A percentile compares a stretch with the other conserved stretches of the same genome.
Evolutionary conservation across 2,888 invertebrate species (phyloP).

Genomic region (Microplitis deprimator): DNA sequence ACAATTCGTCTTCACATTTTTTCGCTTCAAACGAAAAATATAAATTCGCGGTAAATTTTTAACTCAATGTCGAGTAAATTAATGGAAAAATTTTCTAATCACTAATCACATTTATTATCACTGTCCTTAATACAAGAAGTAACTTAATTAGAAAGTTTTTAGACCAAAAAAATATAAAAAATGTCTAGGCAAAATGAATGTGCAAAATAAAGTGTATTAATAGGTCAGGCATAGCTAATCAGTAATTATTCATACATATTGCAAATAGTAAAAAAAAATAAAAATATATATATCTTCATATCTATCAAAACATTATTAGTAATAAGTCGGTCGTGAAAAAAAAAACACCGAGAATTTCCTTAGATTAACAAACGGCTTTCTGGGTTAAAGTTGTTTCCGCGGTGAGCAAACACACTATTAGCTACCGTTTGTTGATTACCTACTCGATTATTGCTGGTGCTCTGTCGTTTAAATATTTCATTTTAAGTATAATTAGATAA

Average conservation of each 20-base stretch:
- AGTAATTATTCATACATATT: background rate
- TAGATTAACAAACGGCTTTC: background rate
- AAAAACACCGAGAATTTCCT: background rate
- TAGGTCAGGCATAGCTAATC: background rate
- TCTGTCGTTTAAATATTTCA: background rate
- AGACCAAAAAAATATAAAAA: background rate
- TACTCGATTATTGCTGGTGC: background rate
- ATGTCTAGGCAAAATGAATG: background rate
- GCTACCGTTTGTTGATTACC: background rate
- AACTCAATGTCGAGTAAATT: background rate
- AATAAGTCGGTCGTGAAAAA: background rate
- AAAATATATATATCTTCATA: no score
- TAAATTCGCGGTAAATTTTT: no score
- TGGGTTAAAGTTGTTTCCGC: background rate
- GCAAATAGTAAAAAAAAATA: background rate
- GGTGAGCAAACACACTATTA: background rate
- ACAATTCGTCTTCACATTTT: no score
- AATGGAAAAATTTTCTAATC: background rate
- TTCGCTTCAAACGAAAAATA: no score
- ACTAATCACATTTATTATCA: background rate
- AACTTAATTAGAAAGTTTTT: background rate
- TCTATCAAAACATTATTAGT: background rate
- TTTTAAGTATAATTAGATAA: background rate
- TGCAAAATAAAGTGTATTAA: conserved; percentile 1
- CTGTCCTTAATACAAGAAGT: background rate